Evolutionary conservation across 2,888 invertebrate species (phyloP), one percentile per base, ranked within the genome.

Genomic region (Drosophila vallismaia): DNA sequence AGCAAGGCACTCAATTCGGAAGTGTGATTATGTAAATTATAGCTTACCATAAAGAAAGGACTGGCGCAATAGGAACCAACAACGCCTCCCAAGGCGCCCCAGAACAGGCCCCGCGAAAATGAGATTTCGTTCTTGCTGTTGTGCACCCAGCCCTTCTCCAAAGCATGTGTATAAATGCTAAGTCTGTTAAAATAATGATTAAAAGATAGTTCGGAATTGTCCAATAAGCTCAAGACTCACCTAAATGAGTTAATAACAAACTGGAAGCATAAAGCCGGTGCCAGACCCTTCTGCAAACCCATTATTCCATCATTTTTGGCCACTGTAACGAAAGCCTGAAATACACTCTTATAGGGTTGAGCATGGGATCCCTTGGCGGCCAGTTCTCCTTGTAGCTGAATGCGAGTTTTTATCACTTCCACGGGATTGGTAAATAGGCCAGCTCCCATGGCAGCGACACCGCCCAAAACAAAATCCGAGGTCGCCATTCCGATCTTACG

Each of bases 351-450:
- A 83, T 96, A 96, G 66, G 94, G 94, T 52, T 94, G 93, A 0
- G 93, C 92, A 87, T 97, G 96, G 0, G 94, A 92, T 0, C 97
- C 97, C 40, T 93, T 93, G 0, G 94, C 94, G 64, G 94, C 93
- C 24, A 98, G 90, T 91, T 98, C 96, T 0, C 96, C 96, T 89
- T 98, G 98, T 19, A 98, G 92, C 89, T 98, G 98, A 81, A 98
- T 94, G 14, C 98, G 93, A 0, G 96, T 97, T 92, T 98, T 98
- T 8, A 97, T 94, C 8, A 92, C 92, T 90, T 96, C 96, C 49
- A 96, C 92, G 0, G 98, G 98, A 90, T 98, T 98, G 0, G 97
- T 97, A 88, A 97, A 95, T 33, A 96, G 86, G 1, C 96, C 96
- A 0, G 97, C 97, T 29, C 95, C 95, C 89, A 95, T 95, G 0